Conservation (phyloP, 35 echinoderm and acorn worm species). For the Anneissia japonica region DNA sequence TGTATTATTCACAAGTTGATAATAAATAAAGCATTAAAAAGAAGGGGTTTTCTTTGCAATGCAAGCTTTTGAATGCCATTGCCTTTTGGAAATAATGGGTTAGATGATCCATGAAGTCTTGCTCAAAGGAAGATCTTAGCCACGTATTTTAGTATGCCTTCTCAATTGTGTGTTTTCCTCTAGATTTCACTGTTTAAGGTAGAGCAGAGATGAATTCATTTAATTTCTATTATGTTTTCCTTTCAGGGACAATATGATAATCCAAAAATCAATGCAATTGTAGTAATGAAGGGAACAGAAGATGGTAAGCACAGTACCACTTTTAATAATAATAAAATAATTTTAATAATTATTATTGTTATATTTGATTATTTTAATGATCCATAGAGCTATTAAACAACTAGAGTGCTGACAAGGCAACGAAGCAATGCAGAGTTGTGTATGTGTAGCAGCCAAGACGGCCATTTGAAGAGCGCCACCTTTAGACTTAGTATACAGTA, state of each 20-base stretch:
- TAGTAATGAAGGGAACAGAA: constrained; percentile 61
- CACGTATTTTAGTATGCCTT: too few relatives aligned
- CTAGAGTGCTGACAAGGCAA: background rate
- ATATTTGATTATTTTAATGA: background rate
- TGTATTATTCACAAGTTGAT: too few relatives aligned
- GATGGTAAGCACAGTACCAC: constrained; percentile 79
- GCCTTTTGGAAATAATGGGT: background rate
- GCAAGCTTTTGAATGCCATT: too few relatives aligned
- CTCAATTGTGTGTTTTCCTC: too few relatives aligned
- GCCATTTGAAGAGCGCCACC: background rate
- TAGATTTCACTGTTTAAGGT: too few relatives aligned
- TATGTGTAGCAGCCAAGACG: background rate
- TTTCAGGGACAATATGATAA: constrained; percentile 82
- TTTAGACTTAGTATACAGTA: background rate
- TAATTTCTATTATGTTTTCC: constrained; percentile 13
- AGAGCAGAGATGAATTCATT: too few relatives aligned
- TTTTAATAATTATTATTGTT: too few relatives aligned
- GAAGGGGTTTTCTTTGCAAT: too few relatives aligned
- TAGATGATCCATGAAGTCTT: background rate
- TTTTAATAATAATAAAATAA: too few relatives aligned
- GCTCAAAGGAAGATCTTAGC: too few relatives aligned
- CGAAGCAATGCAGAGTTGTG: background rate
- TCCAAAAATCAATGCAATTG: constrained; percentile 91
- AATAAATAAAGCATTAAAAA: too few relatives aligned
- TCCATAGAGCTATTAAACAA: background rate